phyloP scores from a whole-genome alignment of 2,888 invertebrate species.

The Leptopilina syphax region DNA sequence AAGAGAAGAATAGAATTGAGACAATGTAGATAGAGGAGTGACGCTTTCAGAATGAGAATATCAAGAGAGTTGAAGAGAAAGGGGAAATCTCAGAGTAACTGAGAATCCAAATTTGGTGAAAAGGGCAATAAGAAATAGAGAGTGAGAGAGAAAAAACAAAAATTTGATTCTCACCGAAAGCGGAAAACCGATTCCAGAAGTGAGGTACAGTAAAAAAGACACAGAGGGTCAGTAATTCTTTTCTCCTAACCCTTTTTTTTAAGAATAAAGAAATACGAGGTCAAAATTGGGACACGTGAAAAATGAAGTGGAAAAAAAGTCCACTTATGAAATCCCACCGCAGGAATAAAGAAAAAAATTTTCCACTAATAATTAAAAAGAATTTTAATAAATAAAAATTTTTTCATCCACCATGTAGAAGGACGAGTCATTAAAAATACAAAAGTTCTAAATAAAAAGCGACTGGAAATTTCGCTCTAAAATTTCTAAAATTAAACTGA shows the following conservation, averaged over 20 bases:
- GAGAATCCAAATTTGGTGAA: constrained; percentile 36
- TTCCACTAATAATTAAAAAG: no score
- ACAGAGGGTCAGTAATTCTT: constrained; percentile 60
- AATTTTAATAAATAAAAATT: no score
- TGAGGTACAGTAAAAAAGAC: constrained; percentile 48
- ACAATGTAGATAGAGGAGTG: constrained; percentile 73
- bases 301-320: not conserved
- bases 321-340: not conserved
- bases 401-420: no score
- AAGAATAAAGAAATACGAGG: constrained; percentile 55
- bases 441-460: no score
- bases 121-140: constrained; percentile 40
- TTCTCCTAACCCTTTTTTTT: constrained; percentile 50
- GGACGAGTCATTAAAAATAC: no score
- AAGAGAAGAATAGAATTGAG: constrained; percentile 58
- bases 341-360: no score
- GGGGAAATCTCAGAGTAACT: constrained; percentile 40
- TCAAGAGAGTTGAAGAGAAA: constrained; percentile 12
- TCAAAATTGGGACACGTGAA: not conserved
- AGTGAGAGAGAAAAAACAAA: constrained; percentile 6
- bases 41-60: constrained; percentile 45
- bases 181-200: constrained; percentile 52
- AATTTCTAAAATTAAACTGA: no score
- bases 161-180: constrained; percentile 32
- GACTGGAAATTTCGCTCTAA: no score